Percentiles rank a stretch among this genome's conserved stretches.
phyloP scores from a whole-genome alignment of 1,140 invertebrate genomes.

The Hermetia illucens region DNA sequence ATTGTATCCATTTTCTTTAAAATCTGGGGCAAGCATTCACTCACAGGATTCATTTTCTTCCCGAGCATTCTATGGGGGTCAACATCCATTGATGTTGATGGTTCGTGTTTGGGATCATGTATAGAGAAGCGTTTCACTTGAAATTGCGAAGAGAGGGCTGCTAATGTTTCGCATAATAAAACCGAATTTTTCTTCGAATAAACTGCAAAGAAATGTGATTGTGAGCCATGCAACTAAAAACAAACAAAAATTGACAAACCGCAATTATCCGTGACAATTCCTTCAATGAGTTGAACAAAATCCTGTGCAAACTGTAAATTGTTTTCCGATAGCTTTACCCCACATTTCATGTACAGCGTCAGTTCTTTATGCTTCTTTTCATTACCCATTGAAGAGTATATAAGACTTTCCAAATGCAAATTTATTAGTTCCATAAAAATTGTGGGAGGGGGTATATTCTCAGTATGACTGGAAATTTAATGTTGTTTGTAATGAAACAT shows the following conservation, averaged over 20 bases:
- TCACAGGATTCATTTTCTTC: constrained; percentile 16
- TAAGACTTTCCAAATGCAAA: constrained; percentile 26
- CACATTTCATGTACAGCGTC: constrained; percentile 18
- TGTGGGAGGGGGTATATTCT: constrained; percentile 14
- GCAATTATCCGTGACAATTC: constrained; percentile 20
- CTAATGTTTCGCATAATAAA: constrained; percentile 23
- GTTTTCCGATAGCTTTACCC: constrained; percentile 20
- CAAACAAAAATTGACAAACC: constrained; percentile 2
- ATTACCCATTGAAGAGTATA: constrained; percentile 19
- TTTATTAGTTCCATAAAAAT: constrained; percentile 23
- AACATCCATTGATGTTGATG: constrained; percentile 4
- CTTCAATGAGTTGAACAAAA: constrained; percentile 22
- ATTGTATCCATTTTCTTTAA: constrained; percentile 23
- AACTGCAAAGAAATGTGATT: constrained; percentile 1
- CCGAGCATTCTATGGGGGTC: constrained; percentile 3
- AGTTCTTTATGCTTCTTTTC: constrained; percentile 17
- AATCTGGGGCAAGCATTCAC: constrained; percentile 19
- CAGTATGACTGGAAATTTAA: constrained; percentile 5
- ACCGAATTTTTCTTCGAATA: constrained; percentile 20
- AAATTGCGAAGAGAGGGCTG: constrained; percentile 26
- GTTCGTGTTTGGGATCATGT: constrained; percentile 3
- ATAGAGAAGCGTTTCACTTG: constrained; percentile 20
- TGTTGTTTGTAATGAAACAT: constrained; percentile 7
- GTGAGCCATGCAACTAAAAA: background rate
- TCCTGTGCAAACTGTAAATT: constrained; percentile 18